A percentile compares a stretch with the other conserved stretches of the same genome.
Evolutionary conservation across 2,888 invertebrate genomes (phyloP).

Genomic region (Galeopsomyia nigrocyanea): DNA sequence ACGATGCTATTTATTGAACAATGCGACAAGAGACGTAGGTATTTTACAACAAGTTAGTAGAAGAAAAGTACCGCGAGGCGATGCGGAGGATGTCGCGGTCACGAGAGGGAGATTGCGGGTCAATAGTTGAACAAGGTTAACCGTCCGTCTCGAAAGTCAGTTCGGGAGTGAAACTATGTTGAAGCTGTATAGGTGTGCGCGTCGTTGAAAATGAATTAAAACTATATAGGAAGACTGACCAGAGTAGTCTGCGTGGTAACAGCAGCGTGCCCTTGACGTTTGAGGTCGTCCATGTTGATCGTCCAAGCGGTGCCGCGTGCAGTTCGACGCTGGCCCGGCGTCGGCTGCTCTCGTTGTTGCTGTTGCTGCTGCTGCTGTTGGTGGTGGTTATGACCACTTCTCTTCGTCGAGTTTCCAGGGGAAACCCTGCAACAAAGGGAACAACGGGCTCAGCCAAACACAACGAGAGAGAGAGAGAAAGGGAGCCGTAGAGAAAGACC

Average conservation of each 20-base stretch:
- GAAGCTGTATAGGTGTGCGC: too few species aligned
- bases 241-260: slow-evolving; percentile 85
- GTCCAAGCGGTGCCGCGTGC: slow-evolving; percentile 61
- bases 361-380: slow-evolving; percentile 50
- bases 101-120: background rate
- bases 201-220: too few species aligned
- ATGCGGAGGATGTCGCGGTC: too few species aligned
- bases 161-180: background rate
- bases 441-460: slow-evolving; percentile 1
- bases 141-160: too few species aligned
- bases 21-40: too few species aligned
- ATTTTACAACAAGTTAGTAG: too few species aligned
- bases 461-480: background rate
- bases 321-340: slow-evolving; percentile 53
- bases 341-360: slow-evolving; percentile 41
- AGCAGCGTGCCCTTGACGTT: slow-evolving; percentile 58
- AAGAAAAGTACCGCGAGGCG: too few species aligned
- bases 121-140: too few species aligned
- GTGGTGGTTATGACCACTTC: slow-evolving; percentile 67
- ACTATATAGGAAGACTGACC: slow-evolving; percentile 78
- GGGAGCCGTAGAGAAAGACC: background rate
- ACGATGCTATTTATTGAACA: too few species aligned
- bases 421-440: slow-evolving; percentile 73
- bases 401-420: slow-evolving; percentile 78
- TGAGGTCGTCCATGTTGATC: slow-evolving; percentile 63